Percentiles rank a stretch among this genome's conserved stretches.
Evolutionary conservation across 2,888 invertebrate genomes (phyloP).

Genomic region (Aleiodes testaceus): DNA sequence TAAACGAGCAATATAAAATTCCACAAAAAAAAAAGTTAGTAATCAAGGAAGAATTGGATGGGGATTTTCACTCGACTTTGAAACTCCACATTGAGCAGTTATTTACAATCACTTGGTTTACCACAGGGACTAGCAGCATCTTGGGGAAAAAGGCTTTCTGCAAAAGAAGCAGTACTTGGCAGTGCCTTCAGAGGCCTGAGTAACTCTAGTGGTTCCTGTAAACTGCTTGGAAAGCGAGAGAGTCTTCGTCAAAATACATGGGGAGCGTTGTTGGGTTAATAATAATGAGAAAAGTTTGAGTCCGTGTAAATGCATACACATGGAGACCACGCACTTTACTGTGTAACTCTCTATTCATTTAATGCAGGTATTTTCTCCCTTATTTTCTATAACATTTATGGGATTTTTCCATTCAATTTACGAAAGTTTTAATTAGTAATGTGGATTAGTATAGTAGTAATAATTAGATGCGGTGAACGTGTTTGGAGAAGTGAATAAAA

Average conservation of each 20-base stretch:
- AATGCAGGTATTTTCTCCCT: slow-evolving; percentile 67
- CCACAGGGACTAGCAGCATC: slow-evolving; percentile 18
- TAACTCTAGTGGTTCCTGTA: background rate
- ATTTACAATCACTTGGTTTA: slow-evolving; percentile 33
- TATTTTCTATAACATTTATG: slow-evolving; percentile 57
- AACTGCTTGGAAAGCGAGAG: background rate
- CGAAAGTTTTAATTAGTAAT: too few relatives aligned
- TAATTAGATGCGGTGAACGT: too few relatives aligned
- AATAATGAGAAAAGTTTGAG: slow-evolving; percentile 68
- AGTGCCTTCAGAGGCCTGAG: slow-evolving; percentile 7
- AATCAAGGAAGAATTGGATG: slow-evolving; percentile 18
- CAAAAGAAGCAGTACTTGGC: slow-evolving; percentile 6
- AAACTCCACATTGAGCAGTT: slow-evolving; percentile 23
- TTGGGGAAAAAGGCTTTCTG: slow-evolving; percentile 15
- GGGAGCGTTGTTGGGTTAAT: slow-evolving; percentile 60
- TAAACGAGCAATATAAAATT: slow-evolving; percentile 9
- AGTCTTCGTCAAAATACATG: slow-evolving; percentile 35
- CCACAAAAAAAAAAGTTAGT: slow-evolving; percentile 21
- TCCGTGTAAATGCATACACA: slow-evolving; percentile 54
- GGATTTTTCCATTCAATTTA: background rate
- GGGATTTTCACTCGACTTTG: slow-evolving; percentile 27
- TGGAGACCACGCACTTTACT: slow-evolving; percentile 45
- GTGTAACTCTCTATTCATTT: slow-evolving; percentile 44
- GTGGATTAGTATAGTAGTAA: too few relatives aligned
- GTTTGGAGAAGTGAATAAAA: slow-evolving; percentile 52